Percentiles rank a stretch among this genome's conserved stretches.
phyloP scores from a whole-genome alignment of 2,797 vertebrate genomes.

The Diplodus sargus region DNA sequence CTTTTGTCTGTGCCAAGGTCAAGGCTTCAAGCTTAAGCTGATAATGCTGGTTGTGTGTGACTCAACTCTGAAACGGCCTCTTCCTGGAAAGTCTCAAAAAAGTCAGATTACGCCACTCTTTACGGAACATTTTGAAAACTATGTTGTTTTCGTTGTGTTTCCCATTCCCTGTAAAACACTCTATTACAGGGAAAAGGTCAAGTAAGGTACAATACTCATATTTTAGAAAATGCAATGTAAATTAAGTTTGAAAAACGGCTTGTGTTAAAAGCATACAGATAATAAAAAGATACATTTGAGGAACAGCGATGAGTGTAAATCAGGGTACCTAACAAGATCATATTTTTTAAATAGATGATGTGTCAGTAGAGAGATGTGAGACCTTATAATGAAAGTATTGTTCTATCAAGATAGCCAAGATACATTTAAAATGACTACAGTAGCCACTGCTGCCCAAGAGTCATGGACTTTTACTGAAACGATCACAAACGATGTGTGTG shows the following conservation, averaged over 20 bases:
- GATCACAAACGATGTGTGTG: slow-evolving; percentile 10
- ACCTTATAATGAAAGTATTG: not conserved
- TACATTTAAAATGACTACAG: not conserved
- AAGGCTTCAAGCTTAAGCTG: slow-evolving; percentile 1
- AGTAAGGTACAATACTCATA: not conserved
- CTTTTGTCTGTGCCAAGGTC: not conserved
- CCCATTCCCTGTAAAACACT: not conserved
- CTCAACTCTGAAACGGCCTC: not conserved
- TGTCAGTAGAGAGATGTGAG: not conserved
- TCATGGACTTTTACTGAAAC: not conserved
- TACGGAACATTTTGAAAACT: not conserved
- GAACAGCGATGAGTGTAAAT: not conserved
- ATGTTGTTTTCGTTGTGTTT: not conserved
- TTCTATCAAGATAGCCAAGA: not conserved
- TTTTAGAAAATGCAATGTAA: not conserved
- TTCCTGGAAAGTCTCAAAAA: too few relatives aligned
- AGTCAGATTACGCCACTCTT: not conserved
- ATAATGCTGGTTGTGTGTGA: not conserved
- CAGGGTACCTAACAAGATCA: not conserved
- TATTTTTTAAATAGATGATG: not conserved
- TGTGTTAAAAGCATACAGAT: not conserved
- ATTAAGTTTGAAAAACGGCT: not conserved
- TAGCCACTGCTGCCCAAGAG: not conserved
- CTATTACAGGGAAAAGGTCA: not conserved
- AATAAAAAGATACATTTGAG: not conserved